These are phyloP conservation scores for Conus canariensis DNA, from an alignment of 2,888 invertebrate species.

Conservation along the genomic window DNA sequence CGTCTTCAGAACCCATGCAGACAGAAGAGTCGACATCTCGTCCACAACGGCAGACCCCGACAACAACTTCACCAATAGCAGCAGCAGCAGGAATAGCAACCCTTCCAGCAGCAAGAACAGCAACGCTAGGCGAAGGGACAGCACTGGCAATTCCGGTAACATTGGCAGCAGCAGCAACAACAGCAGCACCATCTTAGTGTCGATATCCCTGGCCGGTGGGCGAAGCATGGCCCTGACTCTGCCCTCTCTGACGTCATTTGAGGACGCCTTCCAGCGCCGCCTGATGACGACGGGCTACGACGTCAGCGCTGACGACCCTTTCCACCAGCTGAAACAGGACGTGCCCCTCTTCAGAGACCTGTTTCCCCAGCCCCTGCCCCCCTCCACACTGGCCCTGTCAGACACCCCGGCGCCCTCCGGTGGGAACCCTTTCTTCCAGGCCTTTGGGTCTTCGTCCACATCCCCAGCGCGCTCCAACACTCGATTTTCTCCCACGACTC, in stretches of 20 bases:
- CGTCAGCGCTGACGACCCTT: constrained; percentile 17
- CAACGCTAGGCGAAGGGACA: not conserved
- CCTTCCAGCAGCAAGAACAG: not conserved
- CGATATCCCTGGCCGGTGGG: not conserved
- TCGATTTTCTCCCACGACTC: not conserved
- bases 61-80: not conserved
- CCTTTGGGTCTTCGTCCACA: not conserved
- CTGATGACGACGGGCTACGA: constrained; percentile 28
- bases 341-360: constrained; percentile 32
- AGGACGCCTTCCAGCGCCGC: constrained; percentile 24
- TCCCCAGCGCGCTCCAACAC: not conserved
- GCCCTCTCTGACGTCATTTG: constrained; percentile 31
- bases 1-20: not conserved
- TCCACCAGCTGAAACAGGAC: constrained; percentile 8
- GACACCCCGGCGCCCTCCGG: not conserved
- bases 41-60: not conserved
- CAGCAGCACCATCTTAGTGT: not conserved
- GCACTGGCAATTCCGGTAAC: not conserved
- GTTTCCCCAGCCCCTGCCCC: constrained; percentile 17
- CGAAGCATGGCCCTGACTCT: constrained; percentile 1
- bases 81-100: not conserved
- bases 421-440: constrained; percentile 31
- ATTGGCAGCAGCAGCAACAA: not conserved
- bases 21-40: not conserved
- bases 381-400: not conserved